Percentiles rank a stretch among this genome's conserved stretches.
phyloP scores from a whole-genome alignment of 2,888 invertebrate genomes.

The Drosophila paranaensis region DNA sequence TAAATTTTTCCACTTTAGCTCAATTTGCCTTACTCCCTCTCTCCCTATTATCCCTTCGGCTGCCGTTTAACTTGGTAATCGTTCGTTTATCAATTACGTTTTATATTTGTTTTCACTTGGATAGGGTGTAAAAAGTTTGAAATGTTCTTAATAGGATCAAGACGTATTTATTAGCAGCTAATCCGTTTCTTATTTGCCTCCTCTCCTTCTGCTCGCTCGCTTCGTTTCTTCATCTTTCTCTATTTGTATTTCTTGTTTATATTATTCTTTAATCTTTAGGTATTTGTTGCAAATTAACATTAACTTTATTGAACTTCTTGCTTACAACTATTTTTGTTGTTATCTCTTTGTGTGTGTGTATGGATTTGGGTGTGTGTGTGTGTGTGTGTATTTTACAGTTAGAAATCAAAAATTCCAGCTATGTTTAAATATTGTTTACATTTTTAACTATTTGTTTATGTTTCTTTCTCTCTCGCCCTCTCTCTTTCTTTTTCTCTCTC shows the following conservation, averaged over 20 bases:
- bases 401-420: conserved; percentile 46
- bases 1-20: conserved; percentile 47
- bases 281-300: conserved; percentile 56
- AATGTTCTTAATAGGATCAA: conserved; percentile 65
- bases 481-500: neutral
- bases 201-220: conserved; percentile 20
- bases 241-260: conserved; percentile 17
- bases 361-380: neutral
- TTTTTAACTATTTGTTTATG: conserved; percentile 20
- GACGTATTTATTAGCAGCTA: conserved; percentile 53
- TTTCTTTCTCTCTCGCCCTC: conserved; percentile 4
- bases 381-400: conserved; percentile 46
- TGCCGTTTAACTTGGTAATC: conserved; percentile 50
- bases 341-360: conserved; percentile 16
- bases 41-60: conserved; percentile 1
- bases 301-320: conserved; percentile 35
- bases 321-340: conserved; percentile 25
- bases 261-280: conserved; percentile 25
- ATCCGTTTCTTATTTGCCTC: conserved; percentile 10
- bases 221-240: conserved; percentile 32
- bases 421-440: conserved; percentile 35
- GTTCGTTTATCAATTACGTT: conserved; percentile 57
- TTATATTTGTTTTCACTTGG: conserved; percentile 43
- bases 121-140: conserved; percentile 70
- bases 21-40: conserved; percentile 23